Evolutionary conservation across 1,140 invertebrate species (phyloP).

Genomic region (Aphelenchoides besseyi): DNA sequence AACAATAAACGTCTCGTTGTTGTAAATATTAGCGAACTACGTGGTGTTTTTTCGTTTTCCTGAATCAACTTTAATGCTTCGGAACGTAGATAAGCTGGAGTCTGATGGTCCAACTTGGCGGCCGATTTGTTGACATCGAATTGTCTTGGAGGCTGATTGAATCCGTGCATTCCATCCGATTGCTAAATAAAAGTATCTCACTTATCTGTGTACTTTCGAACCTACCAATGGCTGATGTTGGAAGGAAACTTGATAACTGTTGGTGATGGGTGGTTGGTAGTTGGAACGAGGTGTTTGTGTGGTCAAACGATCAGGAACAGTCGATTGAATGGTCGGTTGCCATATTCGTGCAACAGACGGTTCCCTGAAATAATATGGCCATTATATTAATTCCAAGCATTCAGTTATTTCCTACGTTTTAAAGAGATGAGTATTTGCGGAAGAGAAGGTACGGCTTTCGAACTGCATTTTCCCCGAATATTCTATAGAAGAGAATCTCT

Average conservation of each 20-base stretch:
- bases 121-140: slow-evolving; percentile 14
- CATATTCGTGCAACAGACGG: slow-evolving; percentile 15
- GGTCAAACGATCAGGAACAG: not conserved
- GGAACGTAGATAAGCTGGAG: slow-evolving; percentile 17
- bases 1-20: not conserved
- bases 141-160: slow-evolving; percentile 9
- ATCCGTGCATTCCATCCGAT: not conserved
- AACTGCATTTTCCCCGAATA: slow-evolving; percentile 8
- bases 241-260: not conserved
- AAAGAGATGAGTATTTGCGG: not conserved
- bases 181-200: slow-evolving; percentile 16
- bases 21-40: not conserved
- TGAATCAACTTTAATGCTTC: slow-evolving; percentile 30
- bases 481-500: no score
- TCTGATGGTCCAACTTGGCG: slow-evolving; percentile 16
- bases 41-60: slow-evolving; percentile 24
- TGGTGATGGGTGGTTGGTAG: not conserved
- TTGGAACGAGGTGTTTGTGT: not conserved
- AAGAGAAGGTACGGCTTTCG: not conserved
- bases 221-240: slow-evolving; percentile 18
- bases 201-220: not conserved
- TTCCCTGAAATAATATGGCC: slow-evolving; percentile 10
- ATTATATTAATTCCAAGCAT: not conserved
- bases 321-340: not conserved
- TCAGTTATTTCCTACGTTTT: not conserved